Base-by-base conservation (phyloP, 2,888 invertebrate genomes). In the Cheilosia vernalis region DNA sequence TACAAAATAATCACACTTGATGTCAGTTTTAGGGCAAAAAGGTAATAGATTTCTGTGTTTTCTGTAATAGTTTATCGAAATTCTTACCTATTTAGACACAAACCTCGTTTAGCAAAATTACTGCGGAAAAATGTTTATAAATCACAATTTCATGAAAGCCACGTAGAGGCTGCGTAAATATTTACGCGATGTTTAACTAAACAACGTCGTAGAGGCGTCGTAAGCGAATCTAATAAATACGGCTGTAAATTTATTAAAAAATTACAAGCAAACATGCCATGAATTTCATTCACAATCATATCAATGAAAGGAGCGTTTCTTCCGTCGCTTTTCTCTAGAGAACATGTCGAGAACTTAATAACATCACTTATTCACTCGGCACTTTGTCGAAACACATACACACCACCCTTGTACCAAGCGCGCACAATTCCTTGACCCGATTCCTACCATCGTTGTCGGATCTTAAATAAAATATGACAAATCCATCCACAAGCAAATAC, bases 361-460 rank as follows among this genome's bases (percentile, higher is more conserved):
- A 33, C 56, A 44, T 49, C 76, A 76, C 69, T 81, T 81, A 81
- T 76, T 69, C 69, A 81, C 81, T 69, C 49, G 37, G 40, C 30
- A 69, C 40, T 42, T 10, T 77, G 17, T 33, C 9, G 19, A 33
- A 56, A 56, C 9, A 40, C n/a, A 47, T 1, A n/a, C 17, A n/a
- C 17, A 40, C 40, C 27, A 53, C 51, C 64, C 42, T 56, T 56
- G 37, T 42, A 9, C 9, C 24, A 13, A 49, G 17, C 9, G 21
- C 15, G 27, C 30, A 19, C 44, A 56, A 58, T 84, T 74, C 79
- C 69, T 84, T 79, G 73, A 82, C 81, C 81, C 51, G 69, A 27
- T 76, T 81, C 37, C 42, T 37, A 0, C 15, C 17, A 17, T 44
- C n/a, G 27, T 21, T 15, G 17, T 21, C 10, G 19, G 17, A n/a